phyloP scores from a whole-genome alignment of 2,113 vertebrate genomes.

The Callocephalon fimbriatum region DNA sequence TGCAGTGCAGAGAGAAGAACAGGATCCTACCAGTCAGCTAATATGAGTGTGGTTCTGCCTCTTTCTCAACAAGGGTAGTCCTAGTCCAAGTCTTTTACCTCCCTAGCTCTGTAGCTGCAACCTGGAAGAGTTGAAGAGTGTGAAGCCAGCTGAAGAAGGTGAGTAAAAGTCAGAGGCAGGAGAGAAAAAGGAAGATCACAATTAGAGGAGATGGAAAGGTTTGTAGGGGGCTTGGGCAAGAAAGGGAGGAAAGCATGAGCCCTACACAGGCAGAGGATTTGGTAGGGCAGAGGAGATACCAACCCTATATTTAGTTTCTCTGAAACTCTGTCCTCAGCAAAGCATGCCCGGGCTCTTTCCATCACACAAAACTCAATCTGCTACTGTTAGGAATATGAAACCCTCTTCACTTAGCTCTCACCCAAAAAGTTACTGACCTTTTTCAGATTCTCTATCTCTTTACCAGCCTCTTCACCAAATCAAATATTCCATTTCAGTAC shows the following conservation, averaged over 20 bases:
- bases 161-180: background rate
- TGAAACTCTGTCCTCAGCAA: background rate
- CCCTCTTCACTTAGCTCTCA: background rate
- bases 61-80: background rate
- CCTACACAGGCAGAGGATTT: background rate
- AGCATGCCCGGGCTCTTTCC: background rate
- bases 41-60: background rate
- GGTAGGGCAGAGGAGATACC: background rate
- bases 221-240: background rate
- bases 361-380: background rate
- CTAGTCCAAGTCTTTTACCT: background rate
- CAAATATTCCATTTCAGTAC: background rate
- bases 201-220: background rate
- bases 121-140: background rate
- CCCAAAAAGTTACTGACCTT: background rate
- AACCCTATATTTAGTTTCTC: background rate
- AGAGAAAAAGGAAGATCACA: background rate
- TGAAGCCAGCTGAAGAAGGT: background rate
- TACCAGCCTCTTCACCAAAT: background rate
- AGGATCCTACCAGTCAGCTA: background rate
- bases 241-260: background rate
- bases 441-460: background rate
- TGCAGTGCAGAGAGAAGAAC: background rate
- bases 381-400: background rate
- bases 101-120: background rate